Base-by-base conservation (phyloP, 2,888 invertebrate species). In the Xestia c-nigrum region DNA sequence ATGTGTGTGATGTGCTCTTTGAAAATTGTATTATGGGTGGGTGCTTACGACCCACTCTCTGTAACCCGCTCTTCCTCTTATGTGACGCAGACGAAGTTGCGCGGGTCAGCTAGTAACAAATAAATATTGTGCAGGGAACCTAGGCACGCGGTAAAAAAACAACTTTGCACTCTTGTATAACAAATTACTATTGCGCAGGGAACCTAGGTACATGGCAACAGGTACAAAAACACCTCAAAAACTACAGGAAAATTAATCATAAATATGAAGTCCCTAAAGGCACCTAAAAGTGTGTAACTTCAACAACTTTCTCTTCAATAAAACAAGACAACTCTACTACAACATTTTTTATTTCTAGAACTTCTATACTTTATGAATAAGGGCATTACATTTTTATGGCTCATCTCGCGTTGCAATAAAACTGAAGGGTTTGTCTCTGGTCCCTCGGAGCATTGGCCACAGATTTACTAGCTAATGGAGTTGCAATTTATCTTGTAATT, bases 281-380 rank as follows among this genome's bases (percentile, higher is more conserved):
- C 5, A 38, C 9, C 31, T 50, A 5, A 40, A 67, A 68, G 57
- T 6, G 46, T 47, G 66, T n/a, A 50, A 43, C 38, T 70, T 65
- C 47, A 47, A 14, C 57, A 46, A 69, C 66, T 57, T 71, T 73
- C 31, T 52, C 63, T 73, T 59, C 57, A 78, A 78, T 78, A 78
- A 83, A 81, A 78, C 57, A 67, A 61, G 31, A 74, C 46, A 52
- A 59, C 47, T 67, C 78, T 68, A 78, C 78, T 80, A 82, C 85
- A 85, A 83, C 81, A 52, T 80, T 86, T 88, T 82, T 74, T 84
- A 79, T 85, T 70, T 66, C 55, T 67, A 70, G 59, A 67, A 73
- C 61, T 80, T 72, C 78, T 80, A 81, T 80, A 74, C 79, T 83
- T 84, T 84, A 83, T 83, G 84, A 84, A 83, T 83, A 80, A 83